These are phyloP conservation scores for Sciurus vulgaris DNA, from an alignment of 2,797 vertebrate genomes.

Conservation along the genomic window DNA sequence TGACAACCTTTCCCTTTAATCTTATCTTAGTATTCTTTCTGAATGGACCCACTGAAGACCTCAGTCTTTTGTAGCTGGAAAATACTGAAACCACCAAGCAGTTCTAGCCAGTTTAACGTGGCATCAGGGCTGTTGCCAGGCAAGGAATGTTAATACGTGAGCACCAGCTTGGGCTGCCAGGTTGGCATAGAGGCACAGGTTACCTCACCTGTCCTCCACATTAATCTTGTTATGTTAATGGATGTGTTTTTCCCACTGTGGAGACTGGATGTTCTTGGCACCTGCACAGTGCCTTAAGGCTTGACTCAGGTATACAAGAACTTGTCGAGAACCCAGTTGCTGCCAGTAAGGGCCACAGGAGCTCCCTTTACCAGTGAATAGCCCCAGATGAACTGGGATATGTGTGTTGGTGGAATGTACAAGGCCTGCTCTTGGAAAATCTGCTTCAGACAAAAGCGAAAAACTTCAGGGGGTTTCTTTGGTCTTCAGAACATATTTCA, in stretches of 20 bases:
- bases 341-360: constrained; percentile 33
- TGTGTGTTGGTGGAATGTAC: not conserved
- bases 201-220: constrained; percentile 81
- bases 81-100: not conserved
- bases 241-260: constrained; percentile 65
- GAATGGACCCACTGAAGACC: constrained; percentile 18
- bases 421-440: not conserved
- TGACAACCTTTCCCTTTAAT: constrained; percentile 66
- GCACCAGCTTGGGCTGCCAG: constrained; percentile 32
- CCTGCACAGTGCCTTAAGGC: constrained; percentile 75
- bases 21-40: constrained; percentile 39
- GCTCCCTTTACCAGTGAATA: not conserved
- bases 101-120: constrained; percentile 20
- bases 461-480: not conserved
- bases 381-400: constrained; percentile 1
- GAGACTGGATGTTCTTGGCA: constrained; percentile 86
- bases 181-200: constrained; percentile 59
- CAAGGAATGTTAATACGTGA: constrained; percentile 43
- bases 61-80: constrained; percentile 59
- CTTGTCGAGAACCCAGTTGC: constrained; percentile 59
- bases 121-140: constrained; percentile 19
- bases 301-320: constrained; percentile 81
- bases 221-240: constrained; percentile 79
- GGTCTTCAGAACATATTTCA: not conserved
- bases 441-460: not conserved